These are phyloP conservation scores for Notocelia uddmanniana DNA, from an alignment of 2,888 invertebrate species.

Conservation along the genomic window DNA sequence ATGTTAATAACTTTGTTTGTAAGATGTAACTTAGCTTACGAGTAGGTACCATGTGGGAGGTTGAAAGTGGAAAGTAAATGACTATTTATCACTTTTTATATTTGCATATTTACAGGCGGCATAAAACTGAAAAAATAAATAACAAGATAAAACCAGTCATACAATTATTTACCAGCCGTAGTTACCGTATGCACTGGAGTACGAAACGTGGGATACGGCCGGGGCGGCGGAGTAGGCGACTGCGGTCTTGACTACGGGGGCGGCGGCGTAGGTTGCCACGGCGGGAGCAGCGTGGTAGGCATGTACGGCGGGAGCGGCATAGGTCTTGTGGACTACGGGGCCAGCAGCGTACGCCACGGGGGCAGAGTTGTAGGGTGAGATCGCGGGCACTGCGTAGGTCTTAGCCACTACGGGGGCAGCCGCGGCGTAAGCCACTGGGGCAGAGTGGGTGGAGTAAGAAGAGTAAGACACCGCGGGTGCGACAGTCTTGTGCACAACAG, in stretches of 20 bases:
- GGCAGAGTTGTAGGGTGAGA: slow-evolving; percentile 51
- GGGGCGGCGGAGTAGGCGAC: slow-evolving; percentile 85
- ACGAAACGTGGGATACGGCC: slow-evolving; percentile 87
- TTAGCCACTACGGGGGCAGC: slow-evolving; percentile 54
- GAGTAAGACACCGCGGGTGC: no score
- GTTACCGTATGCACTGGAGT: slow-evolving; percentile 85
- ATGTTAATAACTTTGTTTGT: not conserved
- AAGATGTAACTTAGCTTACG: not conserved
- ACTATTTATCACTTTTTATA: slow-evolving; percentile 41
- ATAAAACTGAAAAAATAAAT: slow-evolving; percentile 44
- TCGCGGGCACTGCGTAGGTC: slow-evolving; percentile 58
- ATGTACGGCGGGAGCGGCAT: slow-evolving; percentile 56
- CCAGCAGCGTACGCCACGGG: slow-evolving; percentile 49
- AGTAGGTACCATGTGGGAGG: not conserved
- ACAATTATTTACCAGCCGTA: slow-evolving; percentile 70
- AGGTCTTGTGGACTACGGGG: slow-evolving; percentile 54
- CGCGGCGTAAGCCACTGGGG: slow-evolving; percentile 53
- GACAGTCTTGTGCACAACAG: slow-evolving; percentile 53
- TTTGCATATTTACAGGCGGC: slow-evolving; percentile 44
- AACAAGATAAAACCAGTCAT: slow-evolving; percentile 48
- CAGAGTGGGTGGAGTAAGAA: no score
- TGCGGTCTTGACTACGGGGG: slow-evolving; percentile 60
- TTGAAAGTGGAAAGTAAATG: not conserved
- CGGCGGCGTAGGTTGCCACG: slow-evolving; percentile 71
- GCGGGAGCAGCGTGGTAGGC: slow-evolving; percentile 65